phyloP scores from a whole-genome alignment of 2,888 invertebrate genomes.

The Nephrocerus scutellatus region DNA sequence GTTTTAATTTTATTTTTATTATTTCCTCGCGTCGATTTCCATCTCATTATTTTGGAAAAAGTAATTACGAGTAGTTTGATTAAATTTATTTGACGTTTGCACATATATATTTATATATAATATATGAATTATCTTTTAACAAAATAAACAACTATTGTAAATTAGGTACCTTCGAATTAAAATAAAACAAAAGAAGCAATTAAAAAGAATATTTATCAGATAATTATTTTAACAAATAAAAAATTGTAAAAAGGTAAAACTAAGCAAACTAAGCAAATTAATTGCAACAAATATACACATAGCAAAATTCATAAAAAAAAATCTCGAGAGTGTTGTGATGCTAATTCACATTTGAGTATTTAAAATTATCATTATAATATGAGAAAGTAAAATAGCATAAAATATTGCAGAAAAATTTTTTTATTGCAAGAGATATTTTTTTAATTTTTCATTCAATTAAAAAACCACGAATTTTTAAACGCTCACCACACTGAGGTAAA shows the following conservation, averaged over 20 bases:
- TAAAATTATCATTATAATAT: constrained; percentile 4
- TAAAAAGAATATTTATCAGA: constrained; percentile 17
- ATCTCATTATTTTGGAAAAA: no score
- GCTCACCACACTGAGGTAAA: no score
- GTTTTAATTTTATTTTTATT: no score
- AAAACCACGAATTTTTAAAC: no score
- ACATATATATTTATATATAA: no score
- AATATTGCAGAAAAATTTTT: no score
- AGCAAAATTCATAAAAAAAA: constrained; percentile 26
- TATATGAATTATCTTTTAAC: no score
- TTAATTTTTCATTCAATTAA: no score
- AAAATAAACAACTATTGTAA: constrained; percentile 38
- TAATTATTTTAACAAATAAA: constrained; percentile 8
- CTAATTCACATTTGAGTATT: constrained; percentile 21
- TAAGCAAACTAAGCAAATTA: constrained; percentile 23
- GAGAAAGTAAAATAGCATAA: constrained; percentile 1
- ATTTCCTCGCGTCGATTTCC: no score
- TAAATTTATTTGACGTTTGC: no score
- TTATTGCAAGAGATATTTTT: no score
- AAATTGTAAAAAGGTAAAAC: constrained; percentile 21
- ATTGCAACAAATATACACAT: constrained; percentile 12
- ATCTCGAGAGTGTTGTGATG: constrained; percentile 48
- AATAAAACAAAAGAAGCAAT: constrained; percentile 20
- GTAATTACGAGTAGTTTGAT: no score
- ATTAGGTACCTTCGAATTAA: constrained; percentile 42